Evolutionary conservation across 2,888 invertebrate genomes (phyloP).

Genomic region (Dolichomitus sp.): DNA sequence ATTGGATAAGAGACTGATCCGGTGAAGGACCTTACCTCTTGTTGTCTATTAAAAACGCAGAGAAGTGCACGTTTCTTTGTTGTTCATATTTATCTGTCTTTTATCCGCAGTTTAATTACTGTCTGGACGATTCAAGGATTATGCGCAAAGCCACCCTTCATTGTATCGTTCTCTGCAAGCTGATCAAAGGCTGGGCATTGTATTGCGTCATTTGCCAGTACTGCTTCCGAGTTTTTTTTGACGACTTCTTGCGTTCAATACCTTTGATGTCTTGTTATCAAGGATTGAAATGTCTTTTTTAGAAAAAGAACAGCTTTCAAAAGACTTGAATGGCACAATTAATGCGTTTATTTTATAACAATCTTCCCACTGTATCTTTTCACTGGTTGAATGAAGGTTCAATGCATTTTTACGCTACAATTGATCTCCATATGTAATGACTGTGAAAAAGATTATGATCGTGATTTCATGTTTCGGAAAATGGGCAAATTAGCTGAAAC

Average conservation of each 20-base stretch:
- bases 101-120: conserved; percentile 7
- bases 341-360: not conserved
- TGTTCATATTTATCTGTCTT: not conserved
- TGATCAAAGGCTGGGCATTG: conserved; percentile 5
- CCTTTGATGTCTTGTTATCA: conserved; percentile 3
- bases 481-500: not conserved
- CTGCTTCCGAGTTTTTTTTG: conserved; percentile 5
- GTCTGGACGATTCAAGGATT: conserved; percentile 9
- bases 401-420: not conserved
- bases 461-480: not conserved
- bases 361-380: not conserved
- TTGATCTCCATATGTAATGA: not conserved
- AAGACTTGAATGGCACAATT: not conserved
- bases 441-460: not conserved
- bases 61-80: not conserved
- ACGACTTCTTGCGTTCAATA: conserved; percentile 11
- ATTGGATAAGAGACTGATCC: not conserved
- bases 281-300: not conserved
- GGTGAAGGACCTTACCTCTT: not conserved
- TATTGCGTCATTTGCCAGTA: conserved; percentile 2
- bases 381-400: not conserved
- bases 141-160: conserved; percentile 11
- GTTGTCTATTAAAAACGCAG: not conserved
- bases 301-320: conserved; percentile 5
- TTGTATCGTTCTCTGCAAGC: not conserved